A percentile compares a stretch with the other conserved stretches of the same genome.
Evolutionary conservation across 2,113 vertebrate genomes (phyloP).

Genomic region (Orientallactaga bullata): DNA sequence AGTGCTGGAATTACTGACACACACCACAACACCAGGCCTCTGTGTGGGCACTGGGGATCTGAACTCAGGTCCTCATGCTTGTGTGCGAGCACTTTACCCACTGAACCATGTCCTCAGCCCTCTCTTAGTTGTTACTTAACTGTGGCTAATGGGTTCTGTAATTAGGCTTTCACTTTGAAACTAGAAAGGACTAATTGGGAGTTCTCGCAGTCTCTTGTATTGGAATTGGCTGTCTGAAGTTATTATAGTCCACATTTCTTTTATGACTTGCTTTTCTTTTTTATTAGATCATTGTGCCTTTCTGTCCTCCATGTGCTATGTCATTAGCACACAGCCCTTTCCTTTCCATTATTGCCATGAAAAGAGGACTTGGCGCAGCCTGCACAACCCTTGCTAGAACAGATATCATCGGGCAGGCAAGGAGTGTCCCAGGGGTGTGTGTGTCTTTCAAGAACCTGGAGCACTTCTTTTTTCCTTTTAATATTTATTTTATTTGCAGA

Average conservation of each 20-base stretch:
- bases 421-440: too few relatives aligned
- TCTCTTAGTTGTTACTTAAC: conserved; percentile 20
- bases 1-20: too few relatives aligned
- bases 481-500: too few relatives aligned
- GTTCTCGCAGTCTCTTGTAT: neutral
- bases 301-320: conserved; percentile 36
- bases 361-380: conserved; percentile 12
- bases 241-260: conserved; percentile 62
- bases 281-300: conserved; percentile 51
- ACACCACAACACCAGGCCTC: too few relatives aligned
- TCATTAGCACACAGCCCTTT: conserved; percentile 23
- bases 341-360: conserved; percentile 56
- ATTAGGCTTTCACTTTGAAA: neutral
- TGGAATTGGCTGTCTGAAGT: conserved; percentile 47
- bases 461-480: too few relatives aligned
- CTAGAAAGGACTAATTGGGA: conserved; percentile 30
- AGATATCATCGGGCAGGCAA: neutral
- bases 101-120: too few relatives aligned
- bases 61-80: too few relatives aligned
- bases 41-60: too few relatives aligned
- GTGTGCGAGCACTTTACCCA: too few relatives aligned
- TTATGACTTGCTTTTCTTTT: conserved; percentile 50
- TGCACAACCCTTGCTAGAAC: neutral
- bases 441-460: neutral
- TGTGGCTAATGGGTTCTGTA: neutral